These are phyloP conservation scores for Cantharis flavilabris DNA, from an alignment of 2,888 invertebrate genomes.

Conservation along the genomic window DNA sequence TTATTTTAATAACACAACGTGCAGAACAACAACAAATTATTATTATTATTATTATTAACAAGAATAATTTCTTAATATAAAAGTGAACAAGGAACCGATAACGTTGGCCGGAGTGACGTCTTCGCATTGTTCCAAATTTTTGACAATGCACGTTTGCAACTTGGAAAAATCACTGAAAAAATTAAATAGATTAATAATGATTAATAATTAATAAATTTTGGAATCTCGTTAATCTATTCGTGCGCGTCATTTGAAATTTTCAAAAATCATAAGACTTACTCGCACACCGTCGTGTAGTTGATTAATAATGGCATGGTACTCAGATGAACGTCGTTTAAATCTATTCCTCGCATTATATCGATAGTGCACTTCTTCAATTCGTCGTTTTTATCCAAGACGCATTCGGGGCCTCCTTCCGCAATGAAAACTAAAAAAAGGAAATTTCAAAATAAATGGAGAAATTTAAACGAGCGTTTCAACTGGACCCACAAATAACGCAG, in stretches of 20 bases:
- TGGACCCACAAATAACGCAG: conserved; percentile 3
- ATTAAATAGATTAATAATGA: too few relatives aligned
- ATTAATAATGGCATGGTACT: conserved; percentile 5
- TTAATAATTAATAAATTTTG: too few relatives aligned
- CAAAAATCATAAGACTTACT: not conserved
- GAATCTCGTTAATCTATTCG: too few relatives aligned
- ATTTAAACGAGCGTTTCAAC: not conserved
- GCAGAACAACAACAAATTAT: not conserved
- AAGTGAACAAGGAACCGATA: conserved; percentile 75
- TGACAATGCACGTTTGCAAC: conserved; percentile 64
- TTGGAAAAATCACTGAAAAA: conserved; percentile 60
- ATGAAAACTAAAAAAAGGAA: conserved; percentile 12
- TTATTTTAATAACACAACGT: too few relatives aligned
- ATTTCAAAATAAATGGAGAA: not conserved
- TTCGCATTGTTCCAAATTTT: conserved; percentile 66
- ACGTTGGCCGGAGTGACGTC: conserved; percentile 82
- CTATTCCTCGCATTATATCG: not conserved
- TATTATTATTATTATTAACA: conserved; percentile 53
- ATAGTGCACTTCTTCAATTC: conserved; percentile 2
- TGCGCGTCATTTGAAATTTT: too few relatives aligned
- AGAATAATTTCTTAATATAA: conserved; percentile 68
- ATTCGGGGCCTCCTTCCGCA: conserved; percentile 14
- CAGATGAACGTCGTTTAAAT: not conserved
- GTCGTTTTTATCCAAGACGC: conserved; percentile 4
- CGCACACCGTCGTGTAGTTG: not conserved